phyloP scores from a whole-genome alignment of 1,140 invertebrate species.

The Aphidius ervi region DNA sequence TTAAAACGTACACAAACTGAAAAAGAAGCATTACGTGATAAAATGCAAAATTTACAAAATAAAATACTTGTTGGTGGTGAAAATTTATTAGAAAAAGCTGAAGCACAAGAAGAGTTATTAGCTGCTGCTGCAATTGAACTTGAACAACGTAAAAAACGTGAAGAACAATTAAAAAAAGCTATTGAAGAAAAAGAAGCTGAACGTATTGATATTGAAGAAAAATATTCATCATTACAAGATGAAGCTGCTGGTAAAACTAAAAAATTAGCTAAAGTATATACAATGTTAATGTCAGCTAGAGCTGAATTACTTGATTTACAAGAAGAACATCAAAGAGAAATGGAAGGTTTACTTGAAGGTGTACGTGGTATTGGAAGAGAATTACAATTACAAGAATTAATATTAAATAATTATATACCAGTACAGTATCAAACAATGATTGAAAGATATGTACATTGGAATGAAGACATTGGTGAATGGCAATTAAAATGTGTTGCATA shows the following conservation, averaged over 20 bases:
- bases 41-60: conserved; percentile 86
- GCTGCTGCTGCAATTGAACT: conserved; percentile 89
- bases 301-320: conserved; percentile 84
- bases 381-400: conserved; percentile 83
- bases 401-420: conserved; percentile 87
- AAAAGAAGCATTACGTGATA: conserved; percentile 75
- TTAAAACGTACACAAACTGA: conserved; percentile 58
- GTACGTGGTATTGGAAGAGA: conserved; percentile 85
- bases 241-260: conserved; percentile 88
- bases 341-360: conserved; percentile 91
- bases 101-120: conserved; percentile 86
- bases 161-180: conserved; percentile 76
- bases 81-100: conserved; percentile 96
- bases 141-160: conserved; percentile 75
- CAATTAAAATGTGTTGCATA: conserved; percentile 97
- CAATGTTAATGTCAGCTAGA: conserved; percentile 76
- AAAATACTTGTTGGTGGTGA: conserved; percentile 97
- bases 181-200: conserved; percentile 88
- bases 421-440: conserved; percentile 88
- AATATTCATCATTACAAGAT: conserved; percentile 90
- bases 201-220: conserved; percentile 92
- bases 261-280: conserved; percentile 86
- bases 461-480: conserved; percentile 98
- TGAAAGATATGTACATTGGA: conserved; percentile 91
- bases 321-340: conserved; percentile 92